These are phyloP conservation scores for Thunnus maccoyii DNA, from an alignment of 2,113 vertebrate genomes.

Conservation along the genomic window DNA sequence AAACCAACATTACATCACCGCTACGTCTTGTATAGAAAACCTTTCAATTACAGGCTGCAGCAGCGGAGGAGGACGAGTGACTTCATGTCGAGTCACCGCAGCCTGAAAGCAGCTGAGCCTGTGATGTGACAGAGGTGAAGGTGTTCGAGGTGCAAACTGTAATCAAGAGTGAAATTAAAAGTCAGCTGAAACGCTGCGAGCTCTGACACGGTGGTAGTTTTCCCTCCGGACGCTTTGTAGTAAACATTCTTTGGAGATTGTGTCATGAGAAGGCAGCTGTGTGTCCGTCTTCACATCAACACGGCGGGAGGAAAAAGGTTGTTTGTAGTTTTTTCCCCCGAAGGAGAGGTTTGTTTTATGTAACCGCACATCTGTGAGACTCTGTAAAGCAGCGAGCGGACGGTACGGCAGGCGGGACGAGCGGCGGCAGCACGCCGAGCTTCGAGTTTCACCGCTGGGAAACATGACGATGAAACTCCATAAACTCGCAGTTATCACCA, in stretches of 20 bases:
- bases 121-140: slow-evolving; percentile 51
- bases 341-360: slow-evolving; percentile 52
- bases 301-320: background rate
- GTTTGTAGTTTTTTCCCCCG: slow-evolving; percentile 17
- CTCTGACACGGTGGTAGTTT: slow-evolving; percentile 47
- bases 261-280: slow-evolving; percentile 76
- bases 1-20: background rate
- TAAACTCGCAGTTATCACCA: background rate
- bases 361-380: slow-evolving; percentile 7
- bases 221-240: slow-evolving; percentile 34
- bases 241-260: slow-evolving; percentile 75
- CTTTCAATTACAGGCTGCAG: slow-evolving; percentile 35
- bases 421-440: background rate
- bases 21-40: background rate
- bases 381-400: background rate
- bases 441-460: slow-evolving; percentile 18
- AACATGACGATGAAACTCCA: slow-evolving; percentile 7
- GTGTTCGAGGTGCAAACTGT: slow-evolving; percentile 53
- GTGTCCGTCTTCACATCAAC: slow-evolving; percentile 33
- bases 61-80: too few species aligned
- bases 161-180: slow-evolving; percentile 65
- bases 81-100: background rate
- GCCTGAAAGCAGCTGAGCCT: slow-evolving; percentile 6
- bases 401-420: too few species aligned
- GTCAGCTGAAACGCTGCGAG: slow-evolving; percentile 39